Percentiles rank a stretch among this genome's conserved stretches.
Evolutionary conservation across 2,888 invertebrate genomes (phyloP).

Genomic region (Ormyrus labotus): DNA sequence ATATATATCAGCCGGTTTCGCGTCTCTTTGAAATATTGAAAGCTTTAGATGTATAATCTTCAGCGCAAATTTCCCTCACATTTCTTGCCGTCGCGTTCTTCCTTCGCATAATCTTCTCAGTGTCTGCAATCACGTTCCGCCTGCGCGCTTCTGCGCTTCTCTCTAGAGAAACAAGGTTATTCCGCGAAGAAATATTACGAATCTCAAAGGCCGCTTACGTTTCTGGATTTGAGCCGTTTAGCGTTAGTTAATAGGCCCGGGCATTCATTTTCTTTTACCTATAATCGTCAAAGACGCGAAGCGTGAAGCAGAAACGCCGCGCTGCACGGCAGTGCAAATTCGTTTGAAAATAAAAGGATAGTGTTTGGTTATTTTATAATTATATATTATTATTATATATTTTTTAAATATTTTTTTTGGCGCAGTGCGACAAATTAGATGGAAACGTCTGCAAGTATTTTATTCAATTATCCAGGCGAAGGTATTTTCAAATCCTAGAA

Average conservation of each 20-base stretch:
- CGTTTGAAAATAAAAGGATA: no score
- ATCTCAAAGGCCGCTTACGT: slow-evolving; percentile 34
- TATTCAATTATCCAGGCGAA: no score
- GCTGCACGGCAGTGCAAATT: not conserved
- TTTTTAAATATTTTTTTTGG: no score
- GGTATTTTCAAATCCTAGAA: not conserved
- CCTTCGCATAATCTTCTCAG: slow-evolving; percentile 37
- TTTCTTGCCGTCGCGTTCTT: not conserved
- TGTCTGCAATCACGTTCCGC: slow-evolving; percentile 43
- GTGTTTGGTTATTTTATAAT: no score
- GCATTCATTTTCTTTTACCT: not conserved
- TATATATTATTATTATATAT: no score
- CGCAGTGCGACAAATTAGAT: no score
- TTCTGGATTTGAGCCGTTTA: not conserved
- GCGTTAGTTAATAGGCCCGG: not conserved
- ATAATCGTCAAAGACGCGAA: not conserved
- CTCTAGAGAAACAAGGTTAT: slow-evolving; percentile 24
- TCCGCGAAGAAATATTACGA: slow-evolving; percentile 21
- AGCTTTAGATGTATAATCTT: slow-evolving; percentile 21
- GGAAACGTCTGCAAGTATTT: no score
- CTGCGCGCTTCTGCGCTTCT: slow-evolving; percentile 23
- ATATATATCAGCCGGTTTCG: not conserved
- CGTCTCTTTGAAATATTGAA: slow-evolving; percentile 9
- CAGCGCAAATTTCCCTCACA: not conserved
- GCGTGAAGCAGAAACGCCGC: not conserved